Base-by-base conservation (phyloP, 2,113 vertebrate species). In the Chloropsis cyanopogon region DNA sequence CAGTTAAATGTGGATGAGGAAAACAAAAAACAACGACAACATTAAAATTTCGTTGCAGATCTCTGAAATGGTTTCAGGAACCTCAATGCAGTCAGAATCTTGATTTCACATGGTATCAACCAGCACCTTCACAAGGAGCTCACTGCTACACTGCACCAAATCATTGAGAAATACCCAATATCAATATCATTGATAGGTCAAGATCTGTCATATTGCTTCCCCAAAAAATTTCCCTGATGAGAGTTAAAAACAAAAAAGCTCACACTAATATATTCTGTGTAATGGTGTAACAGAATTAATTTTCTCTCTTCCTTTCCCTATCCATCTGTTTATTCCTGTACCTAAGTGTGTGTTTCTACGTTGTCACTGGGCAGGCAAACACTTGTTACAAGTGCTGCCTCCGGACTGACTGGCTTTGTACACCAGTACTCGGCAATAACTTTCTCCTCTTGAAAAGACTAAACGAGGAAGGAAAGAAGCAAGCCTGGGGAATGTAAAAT, bases 321-420 rank as follows among this genome's bases (percentile, higher is more conserved):
- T 31, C 59, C 0, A 1, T 46, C 35, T 93, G 71, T 90, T 95
- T 86, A 93, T 86, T 92, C 76, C 82, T 71, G 50, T 28, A 26
- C 18, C 3, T 19, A 52, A 86, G 44, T 60, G 41, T 20, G 54
- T 70, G 54, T 50, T 88, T 83, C 66, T 33, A 47, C 46, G 42
- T 4, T 65, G 46, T 70, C 79, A 70, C 37, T 7, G 50, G 65
- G 59, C 73, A 57, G 35, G 33, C 82, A 82, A 85, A 82, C 82
- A 90, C 82, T 80, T 92, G 71, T 39, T 23, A 75, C 12, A 88
- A 96, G 92, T 66, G 39, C 47, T 63, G 78, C 60, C 72, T 73
- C 92, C 94, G 92, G 94, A 80, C 89, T 71, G 80, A 63, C 82
- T 68, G 91, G 56, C 86, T 84, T 83, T 56, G 44, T 68, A n/a